Percentiles rank a stretch among this genome's conserved stretches.
phyloP scores from a whole-genome alignment of 2,113 vertebrate genomes.

The Chionomys nivalis region DNA sequence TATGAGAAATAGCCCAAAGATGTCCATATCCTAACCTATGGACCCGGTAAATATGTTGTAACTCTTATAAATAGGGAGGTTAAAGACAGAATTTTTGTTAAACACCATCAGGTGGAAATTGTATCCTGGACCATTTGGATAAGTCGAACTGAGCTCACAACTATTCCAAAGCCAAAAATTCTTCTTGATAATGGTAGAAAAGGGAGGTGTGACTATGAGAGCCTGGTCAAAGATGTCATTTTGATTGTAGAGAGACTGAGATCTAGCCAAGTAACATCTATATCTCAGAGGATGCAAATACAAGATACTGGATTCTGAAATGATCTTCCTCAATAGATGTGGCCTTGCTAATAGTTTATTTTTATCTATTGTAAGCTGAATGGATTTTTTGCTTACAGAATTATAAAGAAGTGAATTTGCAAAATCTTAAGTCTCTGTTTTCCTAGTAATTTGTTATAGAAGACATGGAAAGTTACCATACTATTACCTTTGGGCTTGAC shows the following conservation, averaged over 20 bases:
- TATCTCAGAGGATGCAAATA: not conserved
- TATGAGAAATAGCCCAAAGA: not conserved
- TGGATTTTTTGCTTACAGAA: not conserved
- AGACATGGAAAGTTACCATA: not conserved
- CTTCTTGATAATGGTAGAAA: not conserved
- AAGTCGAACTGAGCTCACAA: not conserved
- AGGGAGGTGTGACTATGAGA: accelerated
- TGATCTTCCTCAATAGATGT: not conserved
- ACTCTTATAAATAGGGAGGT: not conserved
- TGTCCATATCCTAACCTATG: accelerated
- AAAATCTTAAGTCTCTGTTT: not conserved
- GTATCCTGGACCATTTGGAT: not conserved
- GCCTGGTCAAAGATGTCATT: not conserved
- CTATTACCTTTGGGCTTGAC: not conserved
- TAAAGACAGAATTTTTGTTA: not conserved
- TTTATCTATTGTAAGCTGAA: accelerated
- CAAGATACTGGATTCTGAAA: not conserved
- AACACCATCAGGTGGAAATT: not conserved
- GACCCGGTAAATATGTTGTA: not conserved
- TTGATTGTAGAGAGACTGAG: not conserved
- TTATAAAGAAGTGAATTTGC: not conserved
- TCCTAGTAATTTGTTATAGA: not conserved
- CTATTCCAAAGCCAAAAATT: not conserved
- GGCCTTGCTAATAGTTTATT: not conserved
- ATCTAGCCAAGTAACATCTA: accelerated